phyloP scores from a whole-genome alignment of 2,888 invertebrate species.

The Eilema depressum region DNA sequence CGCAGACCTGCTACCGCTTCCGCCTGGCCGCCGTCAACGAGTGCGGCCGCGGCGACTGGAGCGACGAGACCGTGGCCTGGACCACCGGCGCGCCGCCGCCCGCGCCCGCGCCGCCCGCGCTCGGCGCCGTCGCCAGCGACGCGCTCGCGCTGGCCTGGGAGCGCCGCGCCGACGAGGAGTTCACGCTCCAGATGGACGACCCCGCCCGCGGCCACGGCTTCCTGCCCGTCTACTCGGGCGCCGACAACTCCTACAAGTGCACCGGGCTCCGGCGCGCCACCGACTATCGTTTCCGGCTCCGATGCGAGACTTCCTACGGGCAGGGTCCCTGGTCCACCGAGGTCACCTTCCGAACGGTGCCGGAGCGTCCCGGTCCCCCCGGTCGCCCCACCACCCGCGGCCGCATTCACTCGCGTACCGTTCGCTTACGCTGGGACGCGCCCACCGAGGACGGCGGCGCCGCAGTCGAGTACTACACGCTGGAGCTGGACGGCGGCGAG shows the following conservation, averaged over 20 bases:
- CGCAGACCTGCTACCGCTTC: constrained; percentile 93
- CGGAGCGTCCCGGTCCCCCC: constrained; percentile 93
- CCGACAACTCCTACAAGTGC: constrained; percentile 90
- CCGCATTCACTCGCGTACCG: constrained; percentile 92
- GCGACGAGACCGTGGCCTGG: constrained; percentile 89
- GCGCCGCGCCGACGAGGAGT: constrained; percentile 92
- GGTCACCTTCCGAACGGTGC: constrained; percentile 91
- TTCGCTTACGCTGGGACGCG: constrained; percentile 94
- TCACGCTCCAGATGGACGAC: constrained; percentile 93
- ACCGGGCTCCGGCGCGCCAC: constrained; percentile 90
- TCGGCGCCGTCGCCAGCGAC: constrained; percentile 88
- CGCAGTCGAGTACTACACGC: constrained; percentile 88
- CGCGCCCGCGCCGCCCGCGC: constrained; percentile 92
- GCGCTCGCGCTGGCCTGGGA: constrained; percentile 92
- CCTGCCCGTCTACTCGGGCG: constrained; percentile 92
- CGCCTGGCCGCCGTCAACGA: constrained; percentile 94
- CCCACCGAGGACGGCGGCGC: constrained; percentile 92
- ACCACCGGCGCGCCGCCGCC: constrained; percentile 94
- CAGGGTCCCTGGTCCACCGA: constrained; percentile 94
- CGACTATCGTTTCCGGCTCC: constrained; percentile 93
- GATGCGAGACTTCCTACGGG: constrained; percentile 94
- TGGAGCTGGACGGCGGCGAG: constrained; percentile 91
- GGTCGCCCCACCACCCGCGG: constrained; percentile 93
- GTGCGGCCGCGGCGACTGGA: constrained; percentile 91
- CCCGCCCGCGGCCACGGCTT: constrained; percentile 91